These are phyloP conservation scores for Odontesthes bonariensis DNA, from an alignment of 2,113 vertebrate genomes.

Conservation along the genomic window DNA sequence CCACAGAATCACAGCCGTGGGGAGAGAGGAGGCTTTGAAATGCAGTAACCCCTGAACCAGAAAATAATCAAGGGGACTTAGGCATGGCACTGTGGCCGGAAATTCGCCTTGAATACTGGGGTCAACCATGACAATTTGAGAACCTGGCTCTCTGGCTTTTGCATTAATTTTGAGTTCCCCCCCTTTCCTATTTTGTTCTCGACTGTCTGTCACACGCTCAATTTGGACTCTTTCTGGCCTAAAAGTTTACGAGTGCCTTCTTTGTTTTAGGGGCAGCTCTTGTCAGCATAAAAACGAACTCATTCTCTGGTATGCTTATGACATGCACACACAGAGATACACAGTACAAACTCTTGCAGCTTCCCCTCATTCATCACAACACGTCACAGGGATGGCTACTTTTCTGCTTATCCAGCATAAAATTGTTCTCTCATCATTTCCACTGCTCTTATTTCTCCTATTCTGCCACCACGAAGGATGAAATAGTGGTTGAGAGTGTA, in stretches of 20 bases:
- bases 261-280: conserved; percentile 67
- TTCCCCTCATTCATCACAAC: conserved; percentile 42
- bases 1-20: conserved; percentile 61
- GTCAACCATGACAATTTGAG: conserved; percentile 78
- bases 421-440: conserved; percentile 51
- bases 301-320: conserved; percentile 32
- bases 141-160: conserved; percentile 69
- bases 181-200: conserved; percentile 29
- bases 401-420: conserved; percentile 69
- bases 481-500: conserved; percentile 65
- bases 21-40: conserved; percentile 73
- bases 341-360: conserved; percentile 20
- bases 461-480: conserved; percentile 60
- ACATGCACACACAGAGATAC: conserved; percentile 40
- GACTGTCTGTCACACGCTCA: conserved; percentile 69
- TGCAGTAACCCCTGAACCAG: conserved; percentile 73
- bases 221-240: conserved; percentile 64
- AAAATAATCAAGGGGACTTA: conserved; percentile 81
- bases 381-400: conserved; percentile 60
- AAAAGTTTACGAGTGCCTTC: conserved; percentile 69
- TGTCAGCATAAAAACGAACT: conserved; percentile 57
- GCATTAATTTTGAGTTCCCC: conserved; percentile 51
- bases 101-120: conserved; percentile 79
- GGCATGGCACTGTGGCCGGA: conserved; percentile 74
- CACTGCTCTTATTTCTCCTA: conserved; percentile 60